These are phyloP conservation scores for Hydriomena furcata DNA, from an alignment of 2,888 invertebrate genomes.

Conservation along the genomic window DNA sequence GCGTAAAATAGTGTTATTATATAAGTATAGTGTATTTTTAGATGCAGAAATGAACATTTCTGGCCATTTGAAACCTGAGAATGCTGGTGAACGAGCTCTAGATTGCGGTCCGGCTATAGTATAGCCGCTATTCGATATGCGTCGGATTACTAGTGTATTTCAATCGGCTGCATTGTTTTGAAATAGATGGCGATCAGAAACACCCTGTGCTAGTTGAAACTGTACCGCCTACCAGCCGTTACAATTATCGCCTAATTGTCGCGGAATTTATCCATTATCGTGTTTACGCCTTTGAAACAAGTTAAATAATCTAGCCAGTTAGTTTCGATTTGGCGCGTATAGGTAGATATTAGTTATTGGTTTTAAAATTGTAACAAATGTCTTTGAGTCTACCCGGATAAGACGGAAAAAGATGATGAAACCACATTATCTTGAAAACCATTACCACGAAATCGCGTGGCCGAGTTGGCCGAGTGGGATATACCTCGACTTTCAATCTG, in stretches of 20 bases:
- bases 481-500: too few relatives aligned
- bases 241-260: conserved; percentile 19
- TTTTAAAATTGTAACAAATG: conserved; percentile 16
- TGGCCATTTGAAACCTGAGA: conserved; percentile 59
- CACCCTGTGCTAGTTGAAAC: conserved; percentile 13
- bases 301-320: conserved; percentile 31
- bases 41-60: conserved; percentile 38
- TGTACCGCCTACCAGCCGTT: conserved; percentile 15
- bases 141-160: conserved; percentile 46
- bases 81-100: conserved; percentile 52
- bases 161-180: conserved; percentile 42
- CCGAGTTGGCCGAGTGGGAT: too few relatives aligned
- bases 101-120: conserved; percentile 51
- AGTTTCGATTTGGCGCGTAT: conserved; percentile 31
- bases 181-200: conserved; percentile 14
- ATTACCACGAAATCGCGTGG: too few relatives aligned
- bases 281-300: conserved; percentile 21
- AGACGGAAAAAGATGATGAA: too few relatives aligned
- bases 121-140: conserved; percentile 50
- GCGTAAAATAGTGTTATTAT: too few relatives aligned
- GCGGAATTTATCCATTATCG: conserved; percentile 29
- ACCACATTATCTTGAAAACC: too few relatives aligned
- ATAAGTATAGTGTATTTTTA: too few relatives aligned
- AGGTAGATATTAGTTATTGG: too few relatives aligned
- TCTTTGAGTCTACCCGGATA: too few relatives aligned